Percentiles rank a stretch among this genome's conserved stretches.
Evolutionary conservation across 2,888 invertebrate genomes (phyloP).

Genomic region (Galeopsomyia nigrocyanea): DNA sequence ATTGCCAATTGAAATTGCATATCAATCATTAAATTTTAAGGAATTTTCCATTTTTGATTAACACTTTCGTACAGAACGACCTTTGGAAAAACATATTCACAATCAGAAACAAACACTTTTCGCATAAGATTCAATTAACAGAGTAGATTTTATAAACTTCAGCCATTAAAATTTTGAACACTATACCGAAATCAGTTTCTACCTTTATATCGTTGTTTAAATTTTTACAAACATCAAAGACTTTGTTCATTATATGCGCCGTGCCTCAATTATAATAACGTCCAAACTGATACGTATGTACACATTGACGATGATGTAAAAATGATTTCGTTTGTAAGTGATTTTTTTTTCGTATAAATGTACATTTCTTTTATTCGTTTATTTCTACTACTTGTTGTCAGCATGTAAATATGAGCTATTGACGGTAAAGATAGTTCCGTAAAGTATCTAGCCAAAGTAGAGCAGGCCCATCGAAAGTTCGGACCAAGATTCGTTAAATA

Average conservation of each 20-base stretch:
- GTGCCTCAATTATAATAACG: constrained; percentile 46
- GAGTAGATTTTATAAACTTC: too few species aligned
- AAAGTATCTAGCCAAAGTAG: constrained; percentile 44
- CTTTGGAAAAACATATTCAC: too few species aligned
- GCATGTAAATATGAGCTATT: constrained; percentile 45
- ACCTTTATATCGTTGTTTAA: not conserved
- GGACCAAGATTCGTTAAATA: constrained; percentile 50
- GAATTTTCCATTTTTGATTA: too few species aligned
- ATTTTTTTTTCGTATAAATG: constrained; percentile 22
- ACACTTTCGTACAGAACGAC: too few species aligned
- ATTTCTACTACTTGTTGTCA: constrained; percentile 29
- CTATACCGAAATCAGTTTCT: constrained; percentile 20
- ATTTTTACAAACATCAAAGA: constrained; percentile 30
- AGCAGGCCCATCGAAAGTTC: constrained; percentile 41
- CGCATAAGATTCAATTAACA: too few species aligned
- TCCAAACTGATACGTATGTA: constrained; percentile 32
- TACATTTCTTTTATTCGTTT: constrained; percentile 18
- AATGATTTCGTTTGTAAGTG: constrained; percentile 20
- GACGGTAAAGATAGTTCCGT: constrained; percentile 44
- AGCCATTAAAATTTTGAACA: constrained; percentile 8
- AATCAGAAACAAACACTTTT: too few species aligned
- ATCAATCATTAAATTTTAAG: too few species aligned
- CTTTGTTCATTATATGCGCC: constrained; percentile 39
- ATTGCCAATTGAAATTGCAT: too few species aligned
- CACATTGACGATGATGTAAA: constrained; percentile 26